These are phyloP conservation scores for Staurois parvus DNA, from an alignment of 2,797 vertebrate species.

Conservation along the genomic window DNA sequence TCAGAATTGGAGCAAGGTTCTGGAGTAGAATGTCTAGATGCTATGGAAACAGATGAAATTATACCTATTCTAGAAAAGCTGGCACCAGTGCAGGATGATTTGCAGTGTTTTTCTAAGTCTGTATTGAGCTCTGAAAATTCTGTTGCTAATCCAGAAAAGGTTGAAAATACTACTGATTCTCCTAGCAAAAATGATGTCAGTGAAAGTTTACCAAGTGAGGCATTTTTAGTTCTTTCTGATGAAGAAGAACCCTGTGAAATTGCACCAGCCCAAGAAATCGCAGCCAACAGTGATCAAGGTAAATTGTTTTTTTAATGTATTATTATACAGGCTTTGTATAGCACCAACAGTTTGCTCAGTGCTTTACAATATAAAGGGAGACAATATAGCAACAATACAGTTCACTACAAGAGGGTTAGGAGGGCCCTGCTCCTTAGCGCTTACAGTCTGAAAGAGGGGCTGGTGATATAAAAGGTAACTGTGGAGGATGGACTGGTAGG, in stretches of 20 bases:
- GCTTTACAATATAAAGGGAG: too few species aligned
- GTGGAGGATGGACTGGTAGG: too few species aligned
- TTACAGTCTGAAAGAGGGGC: too few species aligned
- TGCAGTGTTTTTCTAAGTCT: slow-evolving; percentile 75
- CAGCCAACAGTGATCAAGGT: slow-evolving; percentile 72
- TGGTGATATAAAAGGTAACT: too few species aligned
- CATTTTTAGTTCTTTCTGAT: slow-evolving; percentile 87
- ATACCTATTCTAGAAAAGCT: slow-evolving; percentile 85
- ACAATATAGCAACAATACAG: too few species aligned
- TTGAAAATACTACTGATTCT: slow-evolving; percentile 71
- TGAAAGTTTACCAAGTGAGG: slow-evolving; percentile 85
- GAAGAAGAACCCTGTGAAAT: slow-evolving; percentile 82
- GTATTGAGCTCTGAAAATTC: slow-evolving; percentile 71
- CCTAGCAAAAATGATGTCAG: slow-evolving; percentile 80
- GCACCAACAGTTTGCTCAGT: too few species aligned
- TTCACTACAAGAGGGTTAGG: too few species aligned
- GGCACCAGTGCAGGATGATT: slow-evolving; percentile 77
- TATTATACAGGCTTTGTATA: too few species aligned
- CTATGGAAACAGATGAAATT: slow-evolving; percentile 83
- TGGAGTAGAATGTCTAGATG: slow-evolving; percentile 66
- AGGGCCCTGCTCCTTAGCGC: too few species aligned
- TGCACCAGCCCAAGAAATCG: slow-evolving; percentile 54
- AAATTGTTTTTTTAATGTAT: slow-evolving; percentile 38
- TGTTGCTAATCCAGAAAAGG: slow-evolving; percentile 75
- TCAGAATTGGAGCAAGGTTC: slow-evolving; percentile 65